Evolutionary conservation across 2,888 invertebrate genomes (phyloP).

Genomic region (Eristalis tenax): DNA sequence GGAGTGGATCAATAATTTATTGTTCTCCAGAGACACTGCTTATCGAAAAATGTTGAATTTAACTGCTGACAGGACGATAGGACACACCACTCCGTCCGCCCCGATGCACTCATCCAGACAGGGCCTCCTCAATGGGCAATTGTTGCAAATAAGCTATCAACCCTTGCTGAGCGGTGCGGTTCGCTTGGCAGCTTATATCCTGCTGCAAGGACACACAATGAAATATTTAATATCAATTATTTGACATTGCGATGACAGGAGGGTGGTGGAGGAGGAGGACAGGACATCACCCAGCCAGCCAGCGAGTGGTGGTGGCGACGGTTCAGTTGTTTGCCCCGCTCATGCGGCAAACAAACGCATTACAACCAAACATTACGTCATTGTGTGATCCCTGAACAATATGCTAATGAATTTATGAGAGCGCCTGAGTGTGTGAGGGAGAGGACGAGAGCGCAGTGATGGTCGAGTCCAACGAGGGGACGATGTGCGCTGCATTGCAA

Average conservation of each 20-base stretch:
- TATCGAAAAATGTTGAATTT: neutral
- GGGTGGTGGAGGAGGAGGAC: neutral
- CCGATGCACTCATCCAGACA: neutral
- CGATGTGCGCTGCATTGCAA: neutral
- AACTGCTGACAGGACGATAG: neutral
- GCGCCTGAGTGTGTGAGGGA: neutral
- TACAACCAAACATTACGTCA: slow-evolving; percentile 54
- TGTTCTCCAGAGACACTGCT: neutral
- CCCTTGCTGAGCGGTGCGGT: slow-evolving; percentile 39
- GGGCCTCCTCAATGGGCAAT: slow-evolving; percentile 46
- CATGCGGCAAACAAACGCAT: slow-evolving; percentile 56
- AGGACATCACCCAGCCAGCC: no score
- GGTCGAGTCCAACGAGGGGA: neutral
- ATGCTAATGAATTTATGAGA: slow-evolving; percentile 69
- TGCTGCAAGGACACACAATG: slow-evolving; percentile 27
- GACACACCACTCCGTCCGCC: neutral
- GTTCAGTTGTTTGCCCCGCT: slow-evolving; percentile 24
- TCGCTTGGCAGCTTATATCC: slow-evolving; percentile 13
- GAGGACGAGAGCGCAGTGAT: neutral
- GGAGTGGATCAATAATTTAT: slow-evolving; percentile 33
- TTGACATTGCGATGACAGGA: slow-evolving; percentile 48
- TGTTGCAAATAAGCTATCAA: slow-evolving; percentile 69
- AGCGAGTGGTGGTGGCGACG: no score
- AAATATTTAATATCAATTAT: slow-evolving; percentile 72
- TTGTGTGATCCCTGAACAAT: slow-evolving; percentile 60